phyloP scores from a whole-genome alignment of 2,888 invertebrate species.

The Tribolium freemani region DNA sequence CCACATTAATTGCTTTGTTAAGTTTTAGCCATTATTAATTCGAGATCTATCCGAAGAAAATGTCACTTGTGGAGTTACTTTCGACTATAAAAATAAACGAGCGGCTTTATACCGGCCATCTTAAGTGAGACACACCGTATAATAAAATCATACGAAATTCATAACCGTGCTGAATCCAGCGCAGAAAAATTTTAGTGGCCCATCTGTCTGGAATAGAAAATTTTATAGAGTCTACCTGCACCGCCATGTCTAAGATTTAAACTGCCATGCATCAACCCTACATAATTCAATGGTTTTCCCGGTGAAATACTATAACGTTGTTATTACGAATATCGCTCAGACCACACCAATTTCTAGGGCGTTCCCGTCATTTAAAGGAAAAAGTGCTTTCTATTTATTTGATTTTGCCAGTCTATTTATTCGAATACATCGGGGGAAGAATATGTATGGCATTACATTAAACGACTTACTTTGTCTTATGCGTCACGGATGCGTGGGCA shows the following conservation, averaged over 20 bases:
- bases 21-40: neutral
- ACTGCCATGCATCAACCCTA: slow-evolving; percentile 20
- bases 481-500: slow-evolving; percentile 49
- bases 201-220: slow-evolving; percentile 22
- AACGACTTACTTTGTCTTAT: slow-evolving; percentile 52
- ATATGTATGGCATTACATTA: slow-evolving; percentile 49
- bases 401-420: slow-evolving; percentile 48
- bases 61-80: neutral
- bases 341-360: slow-evolving; percentile 43
- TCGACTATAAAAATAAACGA: slow-evolving; percentile 9
- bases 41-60: neutral
- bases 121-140: slow-evolving; percentile 8
- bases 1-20: too few species aligned
- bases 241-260: slow-evolving; percentile 9
- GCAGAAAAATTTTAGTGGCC: slow-evolving; percentile 4
- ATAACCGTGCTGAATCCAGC: slow-evolving; percentile 11
- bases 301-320: neutral
- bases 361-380: slow-evolving; percentile 42
- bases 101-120: neutral
- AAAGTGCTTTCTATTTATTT: slow-evolving; percentile 46
- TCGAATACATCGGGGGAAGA: slow-evolving; percentile 43
- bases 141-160: slow-evolving; percentile 28
- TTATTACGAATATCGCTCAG: slow-evolving; percentile 6
- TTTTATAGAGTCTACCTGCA: slow-evolving; percentile 12
- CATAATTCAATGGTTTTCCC: slow-evolving; percentile 16